Evolutionary conservation across 2,888 invertebrate species (phyloP), one percentile per base, ranked within the genome.

Genomic region (Mactromeris polynyma): DNA sequence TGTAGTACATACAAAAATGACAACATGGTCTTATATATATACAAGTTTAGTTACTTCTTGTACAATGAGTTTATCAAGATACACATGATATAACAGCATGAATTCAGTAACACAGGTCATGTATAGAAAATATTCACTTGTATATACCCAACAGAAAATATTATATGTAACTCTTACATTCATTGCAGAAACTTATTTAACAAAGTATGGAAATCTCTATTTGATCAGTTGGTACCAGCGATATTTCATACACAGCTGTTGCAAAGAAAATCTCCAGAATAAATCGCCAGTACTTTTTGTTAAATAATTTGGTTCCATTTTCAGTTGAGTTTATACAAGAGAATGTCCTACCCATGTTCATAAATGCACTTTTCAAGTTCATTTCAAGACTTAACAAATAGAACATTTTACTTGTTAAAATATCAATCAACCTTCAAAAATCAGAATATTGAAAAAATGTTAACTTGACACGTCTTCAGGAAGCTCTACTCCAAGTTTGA

Each of bases 1-100:
- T 90, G 86, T 86, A 86, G 88, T 88, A 88, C 86, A 84, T 90
- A 88, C 86, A 88, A 88, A 88, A 38, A 86, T 86, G 88, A 86
- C 86, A 81, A 90, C 81, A 77, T 85, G 73, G 83, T 77, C 42
- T 84, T 77, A 81, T 89, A 84, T 84, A 89, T 81, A 85, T 77
- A 84, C 78, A 84, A 78, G 77, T 51, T 40, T 78, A 38, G 78
- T 54, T 84, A 84, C 84, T 78, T 77, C 84, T 84, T 84, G 84
- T 84, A 84, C 77, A 54, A 84, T 84, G 42, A 54, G 19, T 77
- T 84, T 42, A 40, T 42, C 36, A 81, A 42, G 46, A 11, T 38
- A 84, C 6, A 54, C 17, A 84, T 84, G 84, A 78, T 2, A 84
- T 51, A 33, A 73, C 73, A 84, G 54, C 36, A 84, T 73, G 54